phyloP scores from a whole-genome alignment of 2,888 invertebrate species.

The Microctonus hyperodae region DNA sequence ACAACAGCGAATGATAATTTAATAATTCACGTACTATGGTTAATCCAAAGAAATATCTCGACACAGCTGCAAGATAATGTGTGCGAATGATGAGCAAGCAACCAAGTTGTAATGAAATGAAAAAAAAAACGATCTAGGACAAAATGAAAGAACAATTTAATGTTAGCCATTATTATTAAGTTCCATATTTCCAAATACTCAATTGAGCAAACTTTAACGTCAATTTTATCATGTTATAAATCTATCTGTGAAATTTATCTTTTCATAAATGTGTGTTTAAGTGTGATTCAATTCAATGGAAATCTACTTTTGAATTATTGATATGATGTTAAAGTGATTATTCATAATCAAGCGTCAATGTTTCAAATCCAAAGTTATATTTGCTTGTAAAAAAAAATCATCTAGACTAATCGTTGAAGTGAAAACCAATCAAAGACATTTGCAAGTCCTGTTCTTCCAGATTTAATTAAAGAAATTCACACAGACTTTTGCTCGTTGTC shows the following conservation, averaged over 20 bases:
- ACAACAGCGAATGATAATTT: not conserved
- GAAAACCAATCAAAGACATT: not conserved
- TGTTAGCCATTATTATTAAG: conserved; percentile 18
- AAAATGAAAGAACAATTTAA: conserved; percentile 1
- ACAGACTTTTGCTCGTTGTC: not conserved
- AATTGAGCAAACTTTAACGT: conserved; percentile 23
- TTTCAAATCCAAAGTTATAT: not conserved
- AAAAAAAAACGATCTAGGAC: not conserved
- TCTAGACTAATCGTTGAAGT: not conserved
- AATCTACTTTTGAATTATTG: conserved; percentile 23
- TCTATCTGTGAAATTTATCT: conserved; percentile 28
- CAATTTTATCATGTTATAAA: conserved; percentile 25
- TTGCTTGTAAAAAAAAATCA: not conserved
- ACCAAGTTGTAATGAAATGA: not conserved
- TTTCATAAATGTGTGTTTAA: conserved; percentile 23
- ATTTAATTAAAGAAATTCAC: not conserved
- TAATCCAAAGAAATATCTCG: conserved; percentile 17
- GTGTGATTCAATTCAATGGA: conserved; percentile 20
- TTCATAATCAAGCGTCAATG: not conserved
- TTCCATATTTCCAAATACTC: conserved; percentile 30
- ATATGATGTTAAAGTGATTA: conserved; percentile 3
- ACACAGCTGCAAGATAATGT: not conserved
- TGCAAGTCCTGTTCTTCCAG: conserved; percentile 1
- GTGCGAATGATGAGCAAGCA: not conserved
- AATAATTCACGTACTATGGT: conserved; percentile 6